Conservation (phyloP, 2,113 vertebrate species). For the Dryoscopus gambensis region DNA sequence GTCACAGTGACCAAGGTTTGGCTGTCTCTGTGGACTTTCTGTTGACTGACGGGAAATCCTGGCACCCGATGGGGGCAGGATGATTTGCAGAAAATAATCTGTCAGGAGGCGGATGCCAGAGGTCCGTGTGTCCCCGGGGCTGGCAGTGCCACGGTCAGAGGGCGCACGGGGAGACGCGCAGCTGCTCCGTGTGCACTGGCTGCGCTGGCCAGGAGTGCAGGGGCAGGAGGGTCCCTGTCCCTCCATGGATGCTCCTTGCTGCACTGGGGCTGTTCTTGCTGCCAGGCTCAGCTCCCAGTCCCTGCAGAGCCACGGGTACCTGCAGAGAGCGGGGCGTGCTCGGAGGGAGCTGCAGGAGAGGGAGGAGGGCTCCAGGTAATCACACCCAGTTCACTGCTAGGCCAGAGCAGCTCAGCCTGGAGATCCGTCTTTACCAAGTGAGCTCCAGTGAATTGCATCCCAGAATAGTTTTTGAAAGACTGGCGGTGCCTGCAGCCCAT, state of each 20-base stretch:
- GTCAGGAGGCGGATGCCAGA: not conserved
- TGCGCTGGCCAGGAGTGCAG: accelerated
- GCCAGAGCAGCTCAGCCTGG: not conserved
- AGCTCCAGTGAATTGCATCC: not conserved
- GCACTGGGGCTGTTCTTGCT: not conserved
- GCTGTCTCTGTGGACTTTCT: not conserved
- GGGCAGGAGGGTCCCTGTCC: not conserved
- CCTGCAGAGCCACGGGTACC: accelerated
- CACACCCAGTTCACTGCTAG: not conserved
- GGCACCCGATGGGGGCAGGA: not conserved
- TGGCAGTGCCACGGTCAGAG: not conserved
- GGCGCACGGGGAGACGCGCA: accelerated
- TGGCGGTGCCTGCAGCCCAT: not conserved
- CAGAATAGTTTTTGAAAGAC: not conserved
- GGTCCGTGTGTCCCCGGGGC: accelerated
- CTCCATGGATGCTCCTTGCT: accelerated
- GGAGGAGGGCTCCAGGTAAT: not conserved
- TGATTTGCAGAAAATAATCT: not conserved
- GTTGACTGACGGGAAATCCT: not conserved
- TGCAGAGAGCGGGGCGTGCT: not conserved
- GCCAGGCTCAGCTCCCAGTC: not conserved
- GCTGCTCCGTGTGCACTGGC: accelerated
- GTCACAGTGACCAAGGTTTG: not conserved
- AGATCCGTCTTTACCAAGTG: not conserved
- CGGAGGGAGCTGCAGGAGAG: not conserved